Conservation (phyloP, 2,888 invertebrate species). For the Acanthosoma haemorrhoidale region DNA sequence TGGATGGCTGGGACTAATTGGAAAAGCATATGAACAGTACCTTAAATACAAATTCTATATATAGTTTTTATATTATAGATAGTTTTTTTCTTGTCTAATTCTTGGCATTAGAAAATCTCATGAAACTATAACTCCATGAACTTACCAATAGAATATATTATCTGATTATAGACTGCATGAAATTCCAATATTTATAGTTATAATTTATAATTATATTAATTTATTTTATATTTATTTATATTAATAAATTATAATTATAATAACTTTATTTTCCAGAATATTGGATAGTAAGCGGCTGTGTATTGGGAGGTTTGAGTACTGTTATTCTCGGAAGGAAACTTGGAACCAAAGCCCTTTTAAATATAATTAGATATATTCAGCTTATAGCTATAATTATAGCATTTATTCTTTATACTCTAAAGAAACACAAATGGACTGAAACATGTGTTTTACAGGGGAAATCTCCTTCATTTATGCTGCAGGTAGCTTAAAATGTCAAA, state of each 20-base stretch:
- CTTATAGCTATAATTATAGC: not conserved
- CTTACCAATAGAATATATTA: no score
- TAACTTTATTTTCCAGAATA: not conserved
- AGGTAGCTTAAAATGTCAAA: no score
- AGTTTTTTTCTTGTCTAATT: no score
- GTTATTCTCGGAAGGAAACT: not conserved
- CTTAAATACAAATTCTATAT: no score
- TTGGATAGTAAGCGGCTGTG: conserved; percentile 10
- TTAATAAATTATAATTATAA: not conserved
- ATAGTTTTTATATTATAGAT: no score
- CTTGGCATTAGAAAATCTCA: no score
- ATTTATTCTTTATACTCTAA: not conserved
- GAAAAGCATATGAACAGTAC: no score
- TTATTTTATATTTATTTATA: not conserved
- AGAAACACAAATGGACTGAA: not conserved
- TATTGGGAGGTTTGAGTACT: conserved; percentile 8
- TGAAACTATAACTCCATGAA: no score
- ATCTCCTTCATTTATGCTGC: not conserved
- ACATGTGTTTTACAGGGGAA: not conserved
- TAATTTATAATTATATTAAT: not conserved
- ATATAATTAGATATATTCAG: conserved; percentile 15
- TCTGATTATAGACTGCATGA: no score
- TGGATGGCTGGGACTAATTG: no score
- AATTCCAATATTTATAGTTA: no score
- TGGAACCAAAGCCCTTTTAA: not conserved